These are phyloP conservation scores for Cranoglanis bouderius DNA, from an alignment of 2,113 vertebrate species.

Conservation along the genomic window DNA sequence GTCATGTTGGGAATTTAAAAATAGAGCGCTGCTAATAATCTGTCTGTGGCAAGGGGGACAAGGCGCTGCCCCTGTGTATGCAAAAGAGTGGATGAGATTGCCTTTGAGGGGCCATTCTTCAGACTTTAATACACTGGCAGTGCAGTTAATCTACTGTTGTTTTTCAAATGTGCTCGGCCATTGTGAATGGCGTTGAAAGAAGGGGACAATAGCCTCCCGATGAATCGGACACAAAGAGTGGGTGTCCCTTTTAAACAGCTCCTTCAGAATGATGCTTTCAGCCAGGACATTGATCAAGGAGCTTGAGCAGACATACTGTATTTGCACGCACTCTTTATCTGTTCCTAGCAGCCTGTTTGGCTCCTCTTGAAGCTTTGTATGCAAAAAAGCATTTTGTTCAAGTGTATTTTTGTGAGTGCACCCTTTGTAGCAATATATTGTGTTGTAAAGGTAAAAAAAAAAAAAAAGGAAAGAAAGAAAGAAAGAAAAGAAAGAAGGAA, in stretches of 20 bases:
- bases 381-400: constrained; percentile 32
- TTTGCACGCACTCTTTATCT: constrained; percentile 58
- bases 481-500: background rate
- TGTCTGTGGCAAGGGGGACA: constrained; percentile 54
- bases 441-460: background rate
- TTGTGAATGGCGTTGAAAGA: constrained; percentile 61
- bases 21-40: constrained; percentile 46
- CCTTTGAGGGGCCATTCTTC: constrained; percentile 59
- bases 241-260: constrained; percentile 63
- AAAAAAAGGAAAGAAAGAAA: background rate
- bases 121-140: constrained; percentile 66
- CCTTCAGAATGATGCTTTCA: constrained; percentile 61
- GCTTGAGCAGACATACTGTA: constrained; percentile 52
- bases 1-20: constrained; percentile 41
- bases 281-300: constrained; percentile 58
- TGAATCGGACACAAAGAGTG: constrained; percentile 62
- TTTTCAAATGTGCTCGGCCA: constrained; percentile 61
- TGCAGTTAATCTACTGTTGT: constrained; percentile 68
- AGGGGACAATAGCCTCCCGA: constrained; percentile 59
- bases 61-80: constrained; percentile 54
- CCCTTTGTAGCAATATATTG: constrained; percentile 13
- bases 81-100: constrained; percentile 60
- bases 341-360: constrained; percentile 45
- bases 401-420: background rate
- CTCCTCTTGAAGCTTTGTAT: constrained; percentile 46